Base-by-base conservation (phyloP, 2,888 invertebrate species). In the Meloe dianella region DNA sequence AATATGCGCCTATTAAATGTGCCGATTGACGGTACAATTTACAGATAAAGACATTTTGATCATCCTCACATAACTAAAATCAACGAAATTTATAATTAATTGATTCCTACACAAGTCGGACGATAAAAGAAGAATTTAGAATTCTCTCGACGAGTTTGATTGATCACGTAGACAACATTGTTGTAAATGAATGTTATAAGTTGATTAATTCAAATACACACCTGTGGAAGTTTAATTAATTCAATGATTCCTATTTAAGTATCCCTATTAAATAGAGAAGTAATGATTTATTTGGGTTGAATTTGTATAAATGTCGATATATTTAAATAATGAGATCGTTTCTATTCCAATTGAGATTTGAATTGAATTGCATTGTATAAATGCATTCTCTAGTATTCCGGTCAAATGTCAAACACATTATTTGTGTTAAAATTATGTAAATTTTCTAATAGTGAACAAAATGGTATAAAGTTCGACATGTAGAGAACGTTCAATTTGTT, bases 181-280 rank as follows among this genome's bases (percentile, higher is more conserved):
- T 57, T 57, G 65, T 61, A 65, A 60, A 35, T 35, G 60, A 57
- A 62, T 9, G 47, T 20, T 47, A 47, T 47, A 47, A 47, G 17
- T 59, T 54, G 61, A 65, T 57, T 65, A 62, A 65, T 65, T 65
- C 51, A 62, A 61, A 58, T 58, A 61, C 59, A 61, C 61, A 54
- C 65, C 58, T 41, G 59, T 59, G 60, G 64, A 38, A 51, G 64
- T 64, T 20, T n/a, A 58, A 24, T 38, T 57, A 65, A 65, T 65
- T 65, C 58, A 59, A 58, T 61, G 58, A 64, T 65, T 65, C 41
- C 22, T 7, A 47, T 47, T 47, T 47, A 47, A 20, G 3, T 20
- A 47, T 3, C 17, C 20, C 17, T 8, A 41, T 17, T 41, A 41
- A 5, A 30, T 22, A 10, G 17, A 20, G 10, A 20, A 47, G 10